Base-by-base conservation (phyloP, 2,888 invertebrate species). In the Pyralis farinalis region DNA sequence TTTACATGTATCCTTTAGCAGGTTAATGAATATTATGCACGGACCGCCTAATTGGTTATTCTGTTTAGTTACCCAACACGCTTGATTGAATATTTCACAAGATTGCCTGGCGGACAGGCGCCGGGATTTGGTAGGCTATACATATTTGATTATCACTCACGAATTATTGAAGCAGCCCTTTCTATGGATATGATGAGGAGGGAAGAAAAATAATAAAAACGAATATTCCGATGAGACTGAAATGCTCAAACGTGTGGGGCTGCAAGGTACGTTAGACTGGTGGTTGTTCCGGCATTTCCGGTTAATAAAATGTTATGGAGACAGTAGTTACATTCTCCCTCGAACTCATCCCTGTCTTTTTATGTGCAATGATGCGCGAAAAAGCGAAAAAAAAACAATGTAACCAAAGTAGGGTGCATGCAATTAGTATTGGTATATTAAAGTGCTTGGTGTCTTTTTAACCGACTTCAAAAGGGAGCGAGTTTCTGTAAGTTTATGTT, bases 41-140 rank as follows among this genome's bases (percentile, higher is more conserved):
- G 51, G 56, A 52, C 53, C 51, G 54, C 46, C 58, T 71, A 72
- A 76, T 77, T 77, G 71, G 60, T 71, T 73, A 79, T 77, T 77
- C 79, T 71, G 72, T 75, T 80, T 76, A 71, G 68, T 68, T 66
- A 58, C 64, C 64, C 63, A 63, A 58, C 58, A 61, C 58, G 60
- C 63, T 43, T 58, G 56, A 64, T 67, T 78, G 68, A 76, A 81
- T 81, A 78, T 78, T 79, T 77, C 58, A 80, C 58, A 65, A 69
- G 71, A 70, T 63, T 58, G 55, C 63, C 60, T 60, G 53, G 51
- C 60, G 64, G 65, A 53, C 64, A 58, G 58, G 53, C 62, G 50
- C 55, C 46, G 54, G 68, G 64, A 67, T 69, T 67, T 61, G 51
- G 51, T 53, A 50, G 60, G 36, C 40, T 53, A 53, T 71, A 67